A percentile compares a stretch with the other conserved stretches of the same genome.
phyloP scores from a whole-genome alignment of 2,888 invertebrate species.

The Nomada hirtipes region DNA sequence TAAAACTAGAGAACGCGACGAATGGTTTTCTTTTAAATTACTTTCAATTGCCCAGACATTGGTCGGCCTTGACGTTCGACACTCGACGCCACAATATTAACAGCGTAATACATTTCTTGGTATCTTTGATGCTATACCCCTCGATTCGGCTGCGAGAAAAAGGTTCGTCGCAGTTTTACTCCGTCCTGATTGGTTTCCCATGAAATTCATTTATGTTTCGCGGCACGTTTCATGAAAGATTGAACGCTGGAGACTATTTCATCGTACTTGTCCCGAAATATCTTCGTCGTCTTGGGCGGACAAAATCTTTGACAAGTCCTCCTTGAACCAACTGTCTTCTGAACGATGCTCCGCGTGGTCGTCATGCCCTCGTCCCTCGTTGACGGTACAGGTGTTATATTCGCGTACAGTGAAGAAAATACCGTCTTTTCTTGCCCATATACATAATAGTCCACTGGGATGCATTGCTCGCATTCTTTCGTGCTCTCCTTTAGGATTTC shows the following conservation, averaged over 20 bases:
- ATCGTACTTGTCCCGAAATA: not conserved
- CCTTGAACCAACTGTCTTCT: not conserved
- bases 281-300: not conserved
- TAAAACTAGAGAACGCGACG: not conserved
- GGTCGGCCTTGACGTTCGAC: slow-evolving; percentile 33
- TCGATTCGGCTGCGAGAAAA: not conserved
- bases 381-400: not conserved
- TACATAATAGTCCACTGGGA: not conserved
- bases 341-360: not conserved
- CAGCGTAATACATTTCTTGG: slow-evolving; percentile 1
- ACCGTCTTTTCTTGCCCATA: not conserved
- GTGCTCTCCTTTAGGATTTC: not conserved
- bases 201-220: not conserved
- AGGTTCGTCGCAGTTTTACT: not conserved
- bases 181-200: slow-evolving; percentile 7
- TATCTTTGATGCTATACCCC: too few relatives aligned
- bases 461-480: slow-evolving; percentile 21
- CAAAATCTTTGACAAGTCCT: not conserved
- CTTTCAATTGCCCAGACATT: slow-evolving; percentile 25
- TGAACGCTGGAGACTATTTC: not conserved
- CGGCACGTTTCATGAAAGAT: too few relatives aligned
- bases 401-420: not conserved
- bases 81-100: slow-evolving; percentile 26
- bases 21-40: slow-evolving; percentile 20
- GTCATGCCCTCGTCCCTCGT: not conserved